Conservation (phyloP, 2,888 invertebrate genomes). For the Synergus umbraculus region DNA sequence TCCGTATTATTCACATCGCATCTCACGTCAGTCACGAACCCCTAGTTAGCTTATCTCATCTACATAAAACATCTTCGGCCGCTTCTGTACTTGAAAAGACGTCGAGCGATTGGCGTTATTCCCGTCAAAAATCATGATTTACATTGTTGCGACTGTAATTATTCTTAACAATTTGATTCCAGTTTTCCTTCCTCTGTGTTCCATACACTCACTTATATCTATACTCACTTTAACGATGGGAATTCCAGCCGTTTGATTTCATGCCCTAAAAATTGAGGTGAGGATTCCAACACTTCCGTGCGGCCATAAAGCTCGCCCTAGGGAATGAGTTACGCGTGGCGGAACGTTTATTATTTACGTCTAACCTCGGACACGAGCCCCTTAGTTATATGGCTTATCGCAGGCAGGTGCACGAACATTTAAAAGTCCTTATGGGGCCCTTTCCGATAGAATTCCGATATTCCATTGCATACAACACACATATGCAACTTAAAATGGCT, state of each 20-base stretch:
- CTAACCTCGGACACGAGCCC: background rate
- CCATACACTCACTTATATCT: background rate
- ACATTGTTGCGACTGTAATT: constrained; percentile 20
- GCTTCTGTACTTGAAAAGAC: constrained; percentile 29
- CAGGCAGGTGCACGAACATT: background rate
- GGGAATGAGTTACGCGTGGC: constrained; percentile 10
- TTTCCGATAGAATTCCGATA: background rate
- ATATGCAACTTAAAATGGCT: background rate
- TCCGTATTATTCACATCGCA: constrained; percentile 67
- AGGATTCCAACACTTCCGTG: constrained; percentile 26
- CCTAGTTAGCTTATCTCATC: constrained; percentile 70
- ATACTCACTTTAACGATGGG: background rate
- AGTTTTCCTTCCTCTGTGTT: background rate
- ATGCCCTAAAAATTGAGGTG: constrained; percentile 7
- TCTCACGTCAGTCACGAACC: constrained; percentile 62
- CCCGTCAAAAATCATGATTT: constrained; percentile 9
- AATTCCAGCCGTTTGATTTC: constrained; percentile 14
- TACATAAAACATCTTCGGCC: constrained; percentile 63
- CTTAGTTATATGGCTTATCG: constrained; percentile 3
- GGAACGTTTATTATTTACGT: constrained; percentile 15
- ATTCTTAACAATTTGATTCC: background rate
- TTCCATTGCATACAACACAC: background rate
- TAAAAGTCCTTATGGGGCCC: background rate
- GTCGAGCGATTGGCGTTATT: background rate
- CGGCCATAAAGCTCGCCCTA: background rate